Evolutionary conservation across 2,113 vertebrate species (phyloP).

Genomic region (Burhinus oedicnemus): DNA sequence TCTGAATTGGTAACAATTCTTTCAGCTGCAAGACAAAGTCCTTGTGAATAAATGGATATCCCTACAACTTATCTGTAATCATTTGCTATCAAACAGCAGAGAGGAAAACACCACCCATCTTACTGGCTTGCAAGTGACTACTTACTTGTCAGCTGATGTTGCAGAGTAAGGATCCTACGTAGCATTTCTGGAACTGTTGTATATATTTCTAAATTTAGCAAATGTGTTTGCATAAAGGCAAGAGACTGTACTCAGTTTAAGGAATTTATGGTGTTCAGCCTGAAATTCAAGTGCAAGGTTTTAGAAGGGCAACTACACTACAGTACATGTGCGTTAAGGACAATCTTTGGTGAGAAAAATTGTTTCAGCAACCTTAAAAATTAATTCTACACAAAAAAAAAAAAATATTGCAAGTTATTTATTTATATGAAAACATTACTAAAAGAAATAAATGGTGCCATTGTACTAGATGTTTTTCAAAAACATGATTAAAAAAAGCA

Average conservation of each 20-base stretch:
- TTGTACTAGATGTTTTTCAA: background rate
- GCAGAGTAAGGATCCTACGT: background rate
- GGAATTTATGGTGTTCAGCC: background rate
- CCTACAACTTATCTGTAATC: conserved; percentile 54
- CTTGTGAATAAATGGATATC: conserved; percentile 36
- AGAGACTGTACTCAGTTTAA: background rate
- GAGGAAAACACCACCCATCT: conserved; percentile 4
- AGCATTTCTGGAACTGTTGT: background rate
- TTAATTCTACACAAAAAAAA: background rate
- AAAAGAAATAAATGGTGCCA: background rate
- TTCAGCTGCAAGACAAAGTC: conserved; percentile 35
- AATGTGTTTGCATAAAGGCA: background rate
- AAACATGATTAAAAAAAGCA: background rate
- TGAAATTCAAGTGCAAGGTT: background rate
- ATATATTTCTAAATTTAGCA: conserved; percentile 35
- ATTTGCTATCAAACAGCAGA: conserved; percentile 32
- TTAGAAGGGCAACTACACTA: background rate
- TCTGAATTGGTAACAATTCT: conserved; percentile 8
- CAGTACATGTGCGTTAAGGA: background rate
- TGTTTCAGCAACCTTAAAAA: background rate
- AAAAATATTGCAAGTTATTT: background rate
- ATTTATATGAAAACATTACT: background rate
- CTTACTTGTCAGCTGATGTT: background rate
- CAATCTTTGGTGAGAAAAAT: background rate
- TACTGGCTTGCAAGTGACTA: background rate